These are phyloP conservation scores for Drosophila mauritiana DNA, from an alignment of 1,140 invertebrate genomes.

Conservation along the genomic window DNA sequence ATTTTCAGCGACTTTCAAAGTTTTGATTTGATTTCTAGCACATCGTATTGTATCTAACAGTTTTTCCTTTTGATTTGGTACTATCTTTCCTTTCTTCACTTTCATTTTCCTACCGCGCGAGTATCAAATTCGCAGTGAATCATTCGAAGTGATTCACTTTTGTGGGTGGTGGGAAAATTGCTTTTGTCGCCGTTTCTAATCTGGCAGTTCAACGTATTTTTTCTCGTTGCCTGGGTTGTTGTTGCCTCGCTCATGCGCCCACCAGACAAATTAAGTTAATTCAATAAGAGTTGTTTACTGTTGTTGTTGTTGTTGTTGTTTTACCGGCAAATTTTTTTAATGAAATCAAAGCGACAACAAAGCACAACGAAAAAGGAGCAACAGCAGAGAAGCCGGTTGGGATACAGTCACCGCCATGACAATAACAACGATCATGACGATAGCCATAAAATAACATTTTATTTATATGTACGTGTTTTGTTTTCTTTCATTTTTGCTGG, in stretches of 20 bases:
- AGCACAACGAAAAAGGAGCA: conserved; percentile 4
- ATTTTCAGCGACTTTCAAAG: not conserved
- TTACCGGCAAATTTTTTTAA: conserved; percentile 44
- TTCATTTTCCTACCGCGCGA: conserved; percentile 7
- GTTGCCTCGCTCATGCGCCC: conserved; percentile 5
- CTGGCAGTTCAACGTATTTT: conserved; percentile 36
- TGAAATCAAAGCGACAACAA: conserved; percentile 45
- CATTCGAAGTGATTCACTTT: conserved; percentile 43
- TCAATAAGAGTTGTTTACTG: conserved; percentile 50
- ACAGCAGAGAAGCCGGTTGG: conserved; percentile 20
- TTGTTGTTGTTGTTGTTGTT: conserved; percentile 34
- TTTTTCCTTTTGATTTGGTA: too few species aligned
- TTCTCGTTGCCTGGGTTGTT: conserved; percentile 5
- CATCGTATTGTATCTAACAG: too few species aligned
- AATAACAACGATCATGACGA: conserved; percentile 22
- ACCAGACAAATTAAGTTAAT: conserved; percentile 59
- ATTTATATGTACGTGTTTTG: conserved; percentile 1
- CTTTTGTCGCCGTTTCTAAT: conserved; percentile 73
- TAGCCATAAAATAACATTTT: conserved; percentile 25
- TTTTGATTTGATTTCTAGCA: not conserved
- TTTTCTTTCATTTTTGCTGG: conserved; percentile 10
- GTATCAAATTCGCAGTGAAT: conserved; percentile 7
- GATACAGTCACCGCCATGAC: conserved; percentile 17
- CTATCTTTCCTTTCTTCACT: conserved; percentile 3
- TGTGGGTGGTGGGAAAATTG: conserved; percentile 41